Conservation (phyloP, 1,140 invertebrate species). For the Lucilia sericata region DNA sequence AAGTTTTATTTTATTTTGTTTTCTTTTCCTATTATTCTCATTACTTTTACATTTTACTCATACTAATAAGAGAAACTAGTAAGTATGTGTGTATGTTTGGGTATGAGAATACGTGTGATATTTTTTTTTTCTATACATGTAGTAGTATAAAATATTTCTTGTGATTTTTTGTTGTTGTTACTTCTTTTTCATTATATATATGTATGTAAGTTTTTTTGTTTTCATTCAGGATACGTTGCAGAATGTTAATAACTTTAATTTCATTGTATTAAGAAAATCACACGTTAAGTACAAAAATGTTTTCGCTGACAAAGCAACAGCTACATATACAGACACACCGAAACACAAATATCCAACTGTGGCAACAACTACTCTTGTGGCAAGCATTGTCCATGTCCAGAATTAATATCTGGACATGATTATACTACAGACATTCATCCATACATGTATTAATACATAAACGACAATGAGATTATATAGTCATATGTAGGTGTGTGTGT, state of each 20-base stretch:
- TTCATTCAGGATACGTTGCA: neutral
- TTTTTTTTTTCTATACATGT: neutral
- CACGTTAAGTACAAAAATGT: constrained; percentile 38
- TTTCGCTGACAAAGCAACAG: constrained; percentile 34
- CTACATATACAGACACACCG: neutral
- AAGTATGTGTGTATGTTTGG: neutral
- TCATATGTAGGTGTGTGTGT: neutral
- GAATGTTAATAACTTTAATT: constrained; percentile 40
- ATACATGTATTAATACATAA: neutral
- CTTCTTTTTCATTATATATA: neutral
- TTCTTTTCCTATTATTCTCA: constrained; percentile 17
- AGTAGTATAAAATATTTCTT: neutral
- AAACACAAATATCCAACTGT: neutral
- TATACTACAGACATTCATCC: neutral
- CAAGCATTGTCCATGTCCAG: neutral
- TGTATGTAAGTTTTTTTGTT: neutral
- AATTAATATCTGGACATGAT: neutral
- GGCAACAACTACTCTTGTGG: neutral
- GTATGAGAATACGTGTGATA: neutral
- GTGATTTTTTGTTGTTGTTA: neutral
- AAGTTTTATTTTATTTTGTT: constrained; percentile 12
- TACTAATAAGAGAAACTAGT: neutral
- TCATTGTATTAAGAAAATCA: constrained; percentile 32
- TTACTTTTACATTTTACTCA: constrained; percentile 19
- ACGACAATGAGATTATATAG: neutral